Evolutionary conservation across 2,888 invertebrate species (phyloP), one percentile per base, ranked within the genome.

Genomic region (Eupithecia tripunctaria): DNA sequence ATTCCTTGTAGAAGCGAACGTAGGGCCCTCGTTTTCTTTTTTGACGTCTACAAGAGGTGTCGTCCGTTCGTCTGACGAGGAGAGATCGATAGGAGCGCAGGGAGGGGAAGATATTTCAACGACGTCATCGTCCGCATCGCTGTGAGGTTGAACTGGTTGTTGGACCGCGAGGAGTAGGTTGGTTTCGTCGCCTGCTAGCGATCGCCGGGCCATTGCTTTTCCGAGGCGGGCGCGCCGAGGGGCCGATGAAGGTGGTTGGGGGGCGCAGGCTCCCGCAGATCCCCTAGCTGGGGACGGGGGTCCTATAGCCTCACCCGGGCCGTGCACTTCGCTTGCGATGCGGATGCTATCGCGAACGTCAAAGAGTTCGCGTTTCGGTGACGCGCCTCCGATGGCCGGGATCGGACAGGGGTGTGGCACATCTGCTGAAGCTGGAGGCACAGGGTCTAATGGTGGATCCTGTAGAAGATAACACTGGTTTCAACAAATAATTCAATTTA

Each of bases 221-320:
- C 94, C 94, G 59, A 95, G 90, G 10, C 94, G 89, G 0, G 94
- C 94, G 56, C 94, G 88, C 60, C 94, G 87, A 15, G 92, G 92
- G 6, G 91, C 95, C 79, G 82, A 89, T 71, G 85, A 94, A 76
- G 87, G 95, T 25, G 95, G 95, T 76, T 96, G 96, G 0, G 96
- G 96, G 0, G 95, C 95, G 76, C 96, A 96, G 79, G 96, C 95
- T 1, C 96, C 96, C 7, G 96, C 96, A 10, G 96, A 96, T 27
- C 96, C 96, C 10, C 96, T 91, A 4, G 96, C 96, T 1, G 96
- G 96, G 67, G 96, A 96, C 0, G 96, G 96, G 1, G 96, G 96
- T 2, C 96, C 96, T n/a, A 89, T 75, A 12, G 91, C 89, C 76
- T 92, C 94, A 27, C 89, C 84, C 2, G 92, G 88, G 14, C 90